phyloP scores from a whole-genome alignment of 2,888 invertebrate species.

The Neoscelio sp. region DNA sequence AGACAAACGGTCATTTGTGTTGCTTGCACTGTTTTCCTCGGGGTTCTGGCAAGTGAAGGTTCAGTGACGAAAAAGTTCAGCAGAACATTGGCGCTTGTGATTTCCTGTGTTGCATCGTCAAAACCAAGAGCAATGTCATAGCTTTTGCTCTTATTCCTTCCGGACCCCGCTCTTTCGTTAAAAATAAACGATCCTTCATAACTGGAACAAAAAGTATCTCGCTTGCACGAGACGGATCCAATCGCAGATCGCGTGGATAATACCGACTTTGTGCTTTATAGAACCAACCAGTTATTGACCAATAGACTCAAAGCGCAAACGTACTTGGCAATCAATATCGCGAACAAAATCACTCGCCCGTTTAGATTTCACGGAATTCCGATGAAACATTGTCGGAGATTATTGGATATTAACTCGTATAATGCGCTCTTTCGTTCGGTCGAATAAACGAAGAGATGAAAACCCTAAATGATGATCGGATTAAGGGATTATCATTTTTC shows the following conservation, averaged over 20 bases:
- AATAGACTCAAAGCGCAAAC: too few relatives aligned
- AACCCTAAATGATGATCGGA: too few relatives aligned
- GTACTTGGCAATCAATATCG: too few relatives aligned
- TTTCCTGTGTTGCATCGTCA: conserved; percentile 63
- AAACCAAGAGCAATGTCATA: conserved; percentile 57
- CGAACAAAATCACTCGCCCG: too few relatives aligned
- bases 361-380: too few relatives aligned
- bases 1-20: conserved; percentile 1
- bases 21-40: conserved; percentile 34
- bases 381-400: too few relatives aligned
- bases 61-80: conserved; percentile 36
- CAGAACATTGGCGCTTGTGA: not conserved
- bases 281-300: conserved; percentile 7
- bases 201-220: too few relatives aligned
- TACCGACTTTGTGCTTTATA: conserved; percentile 4
- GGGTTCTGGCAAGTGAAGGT: conserved; percentile 63
- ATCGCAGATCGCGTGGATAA: conserved; percentile 10
- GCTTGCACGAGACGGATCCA: conserved; percentile 2
- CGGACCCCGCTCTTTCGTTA: conserved; percentile 71
- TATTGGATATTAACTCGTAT: too few relatives aligned
- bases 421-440: too few relatives aligned
- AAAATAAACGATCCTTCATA: conserved; percentile 30
- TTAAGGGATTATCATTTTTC: too few relatives aligned
- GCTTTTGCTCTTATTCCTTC: conserved; percentile 70
- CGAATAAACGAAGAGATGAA: too few relatives aligned